Evolutionary conservation across 1,140 invertebrate species (phyloP).

Genomic region (Hyles vespertilio): DNA sequence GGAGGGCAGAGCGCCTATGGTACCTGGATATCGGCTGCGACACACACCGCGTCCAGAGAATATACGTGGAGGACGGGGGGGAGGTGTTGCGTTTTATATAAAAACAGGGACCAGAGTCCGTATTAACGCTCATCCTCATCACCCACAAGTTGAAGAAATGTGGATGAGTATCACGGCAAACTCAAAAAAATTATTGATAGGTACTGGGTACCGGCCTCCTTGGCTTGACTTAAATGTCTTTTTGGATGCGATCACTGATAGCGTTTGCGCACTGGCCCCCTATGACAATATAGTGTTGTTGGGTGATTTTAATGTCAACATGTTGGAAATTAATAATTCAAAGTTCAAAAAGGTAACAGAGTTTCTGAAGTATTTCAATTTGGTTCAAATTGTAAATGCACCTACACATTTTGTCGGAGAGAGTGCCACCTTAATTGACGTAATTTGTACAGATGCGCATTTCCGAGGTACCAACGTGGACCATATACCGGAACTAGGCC

Average conservation of each 20-base stretch:
- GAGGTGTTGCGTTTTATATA: too few species aligned
- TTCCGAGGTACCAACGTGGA: background rate
- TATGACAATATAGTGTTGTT: conserved; percentile 22
- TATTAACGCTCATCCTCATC: too few species aligned
- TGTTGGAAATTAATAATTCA: background rate
- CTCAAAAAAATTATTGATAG: conserved; percentile 6
- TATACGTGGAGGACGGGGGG: too few species aligned
- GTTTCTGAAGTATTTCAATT: conserved; percentile 3
- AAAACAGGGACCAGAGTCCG: too few species aligned
- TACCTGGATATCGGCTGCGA: too few species aligned
- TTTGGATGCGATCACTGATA: conserved; percentile 17
- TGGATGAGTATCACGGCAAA: too few species aligned
- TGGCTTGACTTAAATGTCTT: conserved; percentile 10
- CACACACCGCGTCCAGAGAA: too few species aligned
- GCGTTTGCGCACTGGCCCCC: conserved; percentile 12
- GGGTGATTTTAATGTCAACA: conserved; percentile 31
- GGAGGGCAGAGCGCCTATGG: too few species aligned
- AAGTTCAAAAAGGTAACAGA: conserved; percentile 2
- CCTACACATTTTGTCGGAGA: conserved; percentile 10
- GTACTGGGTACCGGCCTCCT: conserved; percentile 30
- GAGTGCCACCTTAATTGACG: conserved; percentile 6
- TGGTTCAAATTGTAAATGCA: conserved; percentile 3
- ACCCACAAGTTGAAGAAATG: too few species aligned
- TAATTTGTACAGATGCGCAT: background rate
- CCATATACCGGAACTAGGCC: background rate